Conservation (phyloP, 2,888 invertebrate species). For the Ormyrus pomaceus region DNA sequence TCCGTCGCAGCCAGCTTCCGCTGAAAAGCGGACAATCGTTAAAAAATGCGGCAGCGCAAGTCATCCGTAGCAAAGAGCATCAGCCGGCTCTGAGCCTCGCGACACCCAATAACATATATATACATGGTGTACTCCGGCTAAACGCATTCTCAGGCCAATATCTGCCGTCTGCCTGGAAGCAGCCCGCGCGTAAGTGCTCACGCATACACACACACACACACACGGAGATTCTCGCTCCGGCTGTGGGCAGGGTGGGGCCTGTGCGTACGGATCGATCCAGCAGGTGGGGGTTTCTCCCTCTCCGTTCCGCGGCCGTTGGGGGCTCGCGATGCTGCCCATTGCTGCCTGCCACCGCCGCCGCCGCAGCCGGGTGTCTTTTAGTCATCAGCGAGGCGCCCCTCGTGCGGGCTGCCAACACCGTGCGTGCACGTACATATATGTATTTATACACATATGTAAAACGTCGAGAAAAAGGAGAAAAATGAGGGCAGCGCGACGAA, state of each 20-base stretch:
- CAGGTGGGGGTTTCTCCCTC: conserved; percentile 49
- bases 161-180: conserved; percentile 6
- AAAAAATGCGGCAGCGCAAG: too few species aligned
- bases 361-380: conserved; percentile 8
- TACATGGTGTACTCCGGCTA: conserved; percentile 4
- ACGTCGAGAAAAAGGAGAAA: too few species aligned
- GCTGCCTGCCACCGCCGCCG: neutral
- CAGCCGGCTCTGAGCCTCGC: too few species aligned
- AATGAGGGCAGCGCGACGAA: too few species aligned
- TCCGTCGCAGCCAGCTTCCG: too few species aligned
- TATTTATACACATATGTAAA: too few species aligned
- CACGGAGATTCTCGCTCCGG: neutral
- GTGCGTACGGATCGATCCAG: conserved; percentile 52
- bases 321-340: neutral
- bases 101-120: too few species aligned
- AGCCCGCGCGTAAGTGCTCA: neutral
- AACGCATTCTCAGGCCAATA: conserved; percentile 28
- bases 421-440: neutral
- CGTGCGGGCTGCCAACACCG: too few species aligned
- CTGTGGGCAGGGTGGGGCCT: conserved; percentile 45
- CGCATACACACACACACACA: neutral
- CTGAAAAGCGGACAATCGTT: too few species aligned
- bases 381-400: conserved; percentile 37
- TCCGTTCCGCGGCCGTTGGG: neutral
- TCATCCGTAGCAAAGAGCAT: too few species aligned